phyloP scores from a whole-genome alignment of 1,140 invertebrate species.

The Protaetia brevitarsis region DNA sequence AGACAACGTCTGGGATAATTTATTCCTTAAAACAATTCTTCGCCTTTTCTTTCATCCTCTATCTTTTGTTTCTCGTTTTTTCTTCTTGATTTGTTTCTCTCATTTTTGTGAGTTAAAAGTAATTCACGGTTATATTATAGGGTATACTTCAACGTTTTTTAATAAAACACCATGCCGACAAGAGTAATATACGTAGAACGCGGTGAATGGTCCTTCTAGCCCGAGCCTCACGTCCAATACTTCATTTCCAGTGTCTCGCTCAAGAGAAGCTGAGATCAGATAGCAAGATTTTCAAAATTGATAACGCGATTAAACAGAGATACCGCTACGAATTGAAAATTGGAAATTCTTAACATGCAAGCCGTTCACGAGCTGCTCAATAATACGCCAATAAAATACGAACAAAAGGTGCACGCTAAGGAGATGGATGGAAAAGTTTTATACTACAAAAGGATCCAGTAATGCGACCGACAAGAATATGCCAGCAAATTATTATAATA shows the following conservation, averaged over 20 bases:
- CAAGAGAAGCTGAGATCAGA: conserved; percentile 22
- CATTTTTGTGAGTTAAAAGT: conserved; percentile 11
- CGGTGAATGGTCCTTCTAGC: conserved; percentile 17
- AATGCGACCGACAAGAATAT: too few species aligned
- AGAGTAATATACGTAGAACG: conserved; percentile 22
- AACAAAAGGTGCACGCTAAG: neutral
- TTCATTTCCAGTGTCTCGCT: conserved; percentile 17
- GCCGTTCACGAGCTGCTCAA: neutral
- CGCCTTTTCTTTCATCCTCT: neutral
- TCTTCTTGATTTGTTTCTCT: neutral
- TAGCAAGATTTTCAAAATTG: conserved; percentile 31
- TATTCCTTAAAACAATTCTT: conserved; percentile 11
- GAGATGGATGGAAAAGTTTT: too few species aligned
- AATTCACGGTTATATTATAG: conserved; percentile 21
- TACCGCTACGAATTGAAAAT: conserved; percentile 30
- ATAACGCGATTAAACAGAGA: conserved; percentile 30
- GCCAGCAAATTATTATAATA: too few species aligned
- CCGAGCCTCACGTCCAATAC: conserved; percentile 28
- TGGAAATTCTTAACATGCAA: conserved; percentile 16
- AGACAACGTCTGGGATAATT: conserved; percentile 2
- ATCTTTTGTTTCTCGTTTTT: too few species aligned
- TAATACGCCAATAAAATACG: conserved; percentile 4
- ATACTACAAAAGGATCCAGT: too few species aligned
- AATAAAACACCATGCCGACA: conserved; percentile 32
- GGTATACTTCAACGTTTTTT: conserved; percentile 4